A percentile compares a stretch with the other conserved stretches of the same genome.
Conservation (phyloP, 1,140 invertebrate genomes). For the Streblospio benedicti region DNA sequence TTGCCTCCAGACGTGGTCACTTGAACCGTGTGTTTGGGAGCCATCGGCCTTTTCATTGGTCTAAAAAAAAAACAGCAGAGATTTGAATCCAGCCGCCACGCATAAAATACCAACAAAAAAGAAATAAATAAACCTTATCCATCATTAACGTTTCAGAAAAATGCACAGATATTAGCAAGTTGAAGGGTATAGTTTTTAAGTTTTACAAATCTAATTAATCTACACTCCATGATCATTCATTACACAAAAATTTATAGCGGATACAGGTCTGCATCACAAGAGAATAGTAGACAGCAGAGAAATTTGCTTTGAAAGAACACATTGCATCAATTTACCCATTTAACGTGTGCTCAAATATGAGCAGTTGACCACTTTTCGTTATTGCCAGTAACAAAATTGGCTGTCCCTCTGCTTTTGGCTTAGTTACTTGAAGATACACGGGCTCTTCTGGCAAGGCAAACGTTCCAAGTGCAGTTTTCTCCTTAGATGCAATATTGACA, state of each 20-base stretch:
- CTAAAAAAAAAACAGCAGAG: slow-evolving; percentile 21
- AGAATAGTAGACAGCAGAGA: no score
- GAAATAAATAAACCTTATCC: no score
- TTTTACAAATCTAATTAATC: no score
- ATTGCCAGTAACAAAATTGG: slow-evolving; percentile 55
- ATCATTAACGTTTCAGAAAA: no score
- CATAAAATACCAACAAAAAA: no score
- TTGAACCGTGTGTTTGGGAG: slow-evolving; percentile 35
- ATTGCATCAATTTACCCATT: slow-evolving; percentile 66
- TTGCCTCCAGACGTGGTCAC: slow-evolving; percentile 23
- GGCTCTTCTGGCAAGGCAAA: slow-evolving; percentile 62
- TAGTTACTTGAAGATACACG: slow-evolving; percentile 48
- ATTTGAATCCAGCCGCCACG: no score
- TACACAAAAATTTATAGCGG: no score
- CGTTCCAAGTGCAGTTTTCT: slow-evolving; percentile 39
- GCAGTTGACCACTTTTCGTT: slow-evolving; percentile 64
- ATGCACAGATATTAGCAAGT: no score
- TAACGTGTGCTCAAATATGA: slow-evolving; percentile 65
- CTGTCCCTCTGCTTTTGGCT: slow-evolving; percentile 14
- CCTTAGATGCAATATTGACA: slow-evolving; percentile 24
- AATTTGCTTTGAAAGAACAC: no score
- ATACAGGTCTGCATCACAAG: no score
- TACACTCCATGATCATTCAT: no score
- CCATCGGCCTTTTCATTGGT: slow-evolving; percentile 33
- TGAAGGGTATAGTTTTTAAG: no score